A percentile compares a stretch with the other conserved stretches of the same genome.
Conservation (phyloP, 2,113 vertebrate genomes). For the Uria lomvia region DNA sequence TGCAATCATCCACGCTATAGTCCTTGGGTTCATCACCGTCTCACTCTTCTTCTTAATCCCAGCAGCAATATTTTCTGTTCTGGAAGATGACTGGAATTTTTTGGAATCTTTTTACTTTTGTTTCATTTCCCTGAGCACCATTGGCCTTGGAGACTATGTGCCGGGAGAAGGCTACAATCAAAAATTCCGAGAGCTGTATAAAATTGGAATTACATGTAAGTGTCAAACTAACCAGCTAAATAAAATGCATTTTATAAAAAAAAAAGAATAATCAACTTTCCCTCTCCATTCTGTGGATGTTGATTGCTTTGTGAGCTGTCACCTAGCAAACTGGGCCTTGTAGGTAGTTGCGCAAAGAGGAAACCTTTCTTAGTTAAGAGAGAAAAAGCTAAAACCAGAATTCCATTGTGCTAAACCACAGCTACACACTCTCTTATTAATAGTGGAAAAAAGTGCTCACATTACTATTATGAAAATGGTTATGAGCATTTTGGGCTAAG, state of each 20-base stretch:
- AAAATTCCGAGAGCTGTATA: slow-evolving; percentile 91
- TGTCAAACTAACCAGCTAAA: neutral
- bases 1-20: slow-evolving; percentile 82
- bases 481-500: neutral
- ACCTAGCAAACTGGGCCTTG: neutral
- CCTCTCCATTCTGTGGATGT: neutral
- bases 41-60: slow-evolving; percentile 94
- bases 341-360: neutral
- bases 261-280: neutral
- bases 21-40: slow-evolving; percentile 80
- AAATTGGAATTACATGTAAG: slow-evolving; percentile 94
- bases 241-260: neutral
- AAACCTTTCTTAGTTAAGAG: neutral
- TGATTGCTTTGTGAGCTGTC: neutral
- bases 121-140: slow-evolving; percentile 96
- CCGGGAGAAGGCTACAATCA: slow-evolving; percentile 92
- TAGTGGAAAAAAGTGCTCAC: neutral
- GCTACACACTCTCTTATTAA: neutral
- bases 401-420: neutral
- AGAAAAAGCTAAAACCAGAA: neutral
- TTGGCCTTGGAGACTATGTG: slow-evolving; percentile 94
- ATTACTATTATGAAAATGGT: neutral
- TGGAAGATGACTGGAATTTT: slow-evolving; percentile 98
- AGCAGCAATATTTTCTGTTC: slow-evolving; percentile 86
- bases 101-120: slow-evolving; percentile 97